phyloP scores from a whole-genome alignment of 1,140 invertebrate species.

The Galendromus occidentalis region DNA sequence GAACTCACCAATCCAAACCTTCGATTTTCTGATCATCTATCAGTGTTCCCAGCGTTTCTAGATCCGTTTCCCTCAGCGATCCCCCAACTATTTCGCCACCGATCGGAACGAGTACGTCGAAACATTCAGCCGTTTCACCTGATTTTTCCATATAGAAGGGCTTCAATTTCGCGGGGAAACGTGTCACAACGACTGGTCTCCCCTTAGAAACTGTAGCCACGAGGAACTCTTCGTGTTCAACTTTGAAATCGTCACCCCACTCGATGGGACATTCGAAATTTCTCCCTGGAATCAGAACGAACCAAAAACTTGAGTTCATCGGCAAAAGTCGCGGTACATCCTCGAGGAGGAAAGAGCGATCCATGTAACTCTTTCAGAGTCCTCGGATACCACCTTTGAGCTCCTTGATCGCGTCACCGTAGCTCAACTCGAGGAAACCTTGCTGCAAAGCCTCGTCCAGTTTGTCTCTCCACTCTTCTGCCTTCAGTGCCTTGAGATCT shows the following conservation, averaged over 20 bases:
- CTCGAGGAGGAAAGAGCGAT: not conserved
- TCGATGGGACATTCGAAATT: conserved; percentile 29
- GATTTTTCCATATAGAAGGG: conserved; percentile 80
- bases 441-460: conserved; percentile 15
- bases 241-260: conserved; percentile 42
- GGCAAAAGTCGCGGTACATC: not conserved
- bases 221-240: conserved; percentile 73
- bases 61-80: conserved; percentile 67
- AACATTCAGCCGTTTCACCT: conserved; percentile 44
- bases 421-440: conserved; percentile 12
- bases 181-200: conserved; percentile 62
- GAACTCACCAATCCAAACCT: conserved; percentile 14
- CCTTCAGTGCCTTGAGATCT: not conserved
- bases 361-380: conserved; percentile 22
- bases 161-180: conserved; percentile 67
- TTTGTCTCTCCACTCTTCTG: conserved; percentile 14
- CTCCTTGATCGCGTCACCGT: conserved; percentile 10
- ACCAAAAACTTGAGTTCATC: not conserved
- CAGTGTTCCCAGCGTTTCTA: conserved; percentile 34
- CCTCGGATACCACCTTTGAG: not conserved
- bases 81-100: conserved; percentile 87
- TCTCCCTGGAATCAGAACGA: conserved; percentile 34
- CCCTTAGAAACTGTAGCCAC: conserved; percentile 44
- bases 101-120: conserved; percentile 65
- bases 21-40: conserved; percentile 17